Evolutionary conservation across 2,888 invertebrate genomes (phyloP).

Genomic region (Drosophila cyrtoloma): DNA sequence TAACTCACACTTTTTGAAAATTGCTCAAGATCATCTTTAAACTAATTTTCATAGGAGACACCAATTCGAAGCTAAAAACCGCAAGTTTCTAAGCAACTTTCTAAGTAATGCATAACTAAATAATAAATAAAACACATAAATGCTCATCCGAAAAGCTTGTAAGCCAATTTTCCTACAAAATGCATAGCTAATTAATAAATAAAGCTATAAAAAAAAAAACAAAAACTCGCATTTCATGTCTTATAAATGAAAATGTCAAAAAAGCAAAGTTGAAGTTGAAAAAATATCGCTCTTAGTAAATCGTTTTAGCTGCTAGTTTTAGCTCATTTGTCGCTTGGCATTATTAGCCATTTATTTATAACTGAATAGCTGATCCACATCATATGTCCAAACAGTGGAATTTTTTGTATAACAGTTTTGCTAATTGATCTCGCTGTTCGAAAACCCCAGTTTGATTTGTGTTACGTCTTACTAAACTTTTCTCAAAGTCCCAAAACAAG

Average conservation of each 20-base stretch:
- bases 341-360: background rate
- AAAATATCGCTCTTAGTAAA: background rate
- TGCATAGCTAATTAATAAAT: background rate
- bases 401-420: constrained; percentile 16
- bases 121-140: background rate
- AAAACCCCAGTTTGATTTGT: constrained; percentile 59
- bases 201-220: background rate
- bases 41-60: background rate
- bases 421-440: constrained; percentile 51
- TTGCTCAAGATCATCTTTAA: background rate
- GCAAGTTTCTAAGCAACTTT: background rate
- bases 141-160: background rate
- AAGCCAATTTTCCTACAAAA: background rate
- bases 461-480: constrained; percentile 38
- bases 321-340: background rate
- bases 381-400: background rate
- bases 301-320: background rate
- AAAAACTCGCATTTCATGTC: background rate
- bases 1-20: background rate
- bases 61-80: background rate
- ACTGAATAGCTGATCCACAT: background rate
- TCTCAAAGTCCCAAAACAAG: constrained; percentile 6
- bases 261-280: background rate
- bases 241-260: background rate
- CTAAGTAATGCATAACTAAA: background rate